Conservation (phyloP, 2,888 invertebrate genomes). For the Patella ulyssiponensis region DNA sequence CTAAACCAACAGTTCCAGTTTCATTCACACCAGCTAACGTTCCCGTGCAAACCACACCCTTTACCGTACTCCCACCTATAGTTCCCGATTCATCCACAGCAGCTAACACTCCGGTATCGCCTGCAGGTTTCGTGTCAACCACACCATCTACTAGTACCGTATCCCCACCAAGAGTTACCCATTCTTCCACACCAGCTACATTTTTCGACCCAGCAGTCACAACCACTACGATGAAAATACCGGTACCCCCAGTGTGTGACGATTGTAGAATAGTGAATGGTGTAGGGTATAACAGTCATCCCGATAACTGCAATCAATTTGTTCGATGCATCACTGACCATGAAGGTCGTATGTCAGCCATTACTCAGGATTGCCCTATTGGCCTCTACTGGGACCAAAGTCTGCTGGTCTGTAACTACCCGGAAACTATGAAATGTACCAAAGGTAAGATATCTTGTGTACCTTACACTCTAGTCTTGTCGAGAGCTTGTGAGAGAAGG, state of each 20-base stretch:
- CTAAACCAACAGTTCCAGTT: neutral
- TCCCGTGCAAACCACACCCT: neutral
- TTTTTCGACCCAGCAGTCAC: neutral
- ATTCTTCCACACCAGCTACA: neutral
- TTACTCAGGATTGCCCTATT: constrained; percentile 34
- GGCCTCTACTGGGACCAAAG: constrained; percentile 43
- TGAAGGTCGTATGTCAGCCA: constrained; percentile 25
- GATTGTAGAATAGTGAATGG: constrained; percentile 36
- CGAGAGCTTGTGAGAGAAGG: no score
- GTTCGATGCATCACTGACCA: constrained; percentile 35
- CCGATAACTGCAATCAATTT: constrained; percentile 36
- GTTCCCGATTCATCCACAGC: neutral
- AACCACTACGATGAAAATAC: neutral
- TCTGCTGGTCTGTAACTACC: constrained; percentile 32
- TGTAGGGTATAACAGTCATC: constrained; percentile 41
- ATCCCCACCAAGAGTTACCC: neutral
- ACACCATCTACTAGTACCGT: neutral
- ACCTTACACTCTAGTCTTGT: no score
- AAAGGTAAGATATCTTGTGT: constrained; percentile 22
- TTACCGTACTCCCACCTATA: neutral
- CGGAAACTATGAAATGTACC: constrained; percentile 31
- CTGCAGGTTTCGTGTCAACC: neutral
- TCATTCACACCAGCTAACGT: neutral
- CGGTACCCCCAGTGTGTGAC: constrained; percentile 30
- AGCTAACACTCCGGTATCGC: no score